Percentiles rank a stretch among this genome's conserved stretches.
Evolutionary conservation across 2,113 vertebrate species (phyloP).

Genomic region (Stercorarius parasiticus): DNA sequence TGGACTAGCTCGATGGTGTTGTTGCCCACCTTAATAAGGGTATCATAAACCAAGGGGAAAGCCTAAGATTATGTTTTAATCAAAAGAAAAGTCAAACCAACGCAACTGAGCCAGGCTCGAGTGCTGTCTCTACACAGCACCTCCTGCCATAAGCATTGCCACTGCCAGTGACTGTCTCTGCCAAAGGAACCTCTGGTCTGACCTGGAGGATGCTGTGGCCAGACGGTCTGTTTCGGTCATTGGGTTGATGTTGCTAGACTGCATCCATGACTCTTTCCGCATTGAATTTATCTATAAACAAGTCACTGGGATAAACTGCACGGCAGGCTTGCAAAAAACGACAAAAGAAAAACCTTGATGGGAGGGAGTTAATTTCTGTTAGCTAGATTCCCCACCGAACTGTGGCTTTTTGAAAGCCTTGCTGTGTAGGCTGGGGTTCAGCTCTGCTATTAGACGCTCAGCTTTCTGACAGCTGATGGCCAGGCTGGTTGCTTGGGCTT

Average conservation of each 20-base stretch:
- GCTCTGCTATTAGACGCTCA: background rate
- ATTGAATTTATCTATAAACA: background rate
- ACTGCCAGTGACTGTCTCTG: background rate
- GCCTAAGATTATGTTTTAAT: background rate
- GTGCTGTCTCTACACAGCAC: background rate
- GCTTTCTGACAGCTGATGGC: background rate
- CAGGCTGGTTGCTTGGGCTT: background rate
- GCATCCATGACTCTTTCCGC: background rate
- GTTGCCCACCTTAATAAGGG: background rate
- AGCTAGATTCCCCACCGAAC: too few species aligned
- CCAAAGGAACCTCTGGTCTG: background rate
- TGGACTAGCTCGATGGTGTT: background rate
- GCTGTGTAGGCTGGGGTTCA: background rate
- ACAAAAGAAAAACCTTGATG: background rate
- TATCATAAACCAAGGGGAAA: background rate
- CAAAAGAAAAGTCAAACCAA: background rate
- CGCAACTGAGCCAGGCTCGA: background rate
- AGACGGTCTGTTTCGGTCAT: background rate
- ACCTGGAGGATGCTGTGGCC: background rate
- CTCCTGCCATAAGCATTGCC: background rate
- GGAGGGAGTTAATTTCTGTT: background rate
- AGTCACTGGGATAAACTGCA: background rate
- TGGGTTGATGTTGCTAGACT: background rate
- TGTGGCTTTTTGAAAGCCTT: background rate
- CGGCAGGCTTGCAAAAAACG: background rate